Percentiles rank a stretch among this genome's conserved stretches.
These are phyloP conservation scores for Pharmacophagus antenor DNA, from an alignment of 2,888 invertebrate species.

Conservation along the genomic window DNA sequence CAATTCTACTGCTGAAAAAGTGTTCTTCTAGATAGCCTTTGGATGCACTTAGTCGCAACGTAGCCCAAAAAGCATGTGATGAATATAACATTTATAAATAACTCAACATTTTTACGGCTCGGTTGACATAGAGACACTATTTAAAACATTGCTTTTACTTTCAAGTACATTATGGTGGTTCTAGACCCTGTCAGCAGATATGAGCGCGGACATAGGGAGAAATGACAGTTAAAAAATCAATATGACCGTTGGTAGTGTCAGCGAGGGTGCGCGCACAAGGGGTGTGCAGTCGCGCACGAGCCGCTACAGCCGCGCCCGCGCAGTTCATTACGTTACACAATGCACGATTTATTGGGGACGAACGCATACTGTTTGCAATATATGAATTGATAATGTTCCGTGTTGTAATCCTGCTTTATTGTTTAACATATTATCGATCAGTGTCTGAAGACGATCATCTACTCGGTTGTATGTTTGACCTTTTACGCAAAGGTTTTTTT, in stretches of 20 bases:
- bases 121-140: too few species aligned
- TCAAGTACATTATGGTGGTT: neutral
- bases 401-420: neutral
- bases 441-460: too few species aligned
- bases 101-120: too few species aligned
- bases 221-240: slow-evolving; percentile 79
- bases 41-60: too few species aligned
- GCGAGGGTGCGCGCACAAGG: slow-evolving; percentile 68
- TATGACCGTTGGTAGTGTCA: slow-evolving; percentile 73
- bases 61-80: too few species aligned
- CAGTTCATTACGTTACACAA: slow-evolving; percentile 49
- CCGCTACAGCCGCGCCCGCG: slow-evolving; percentile 43
- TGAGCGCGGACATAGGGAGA: slow-evolving; percentile 37
- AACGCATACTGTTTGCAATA: neutral
- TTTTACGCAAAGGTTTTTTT: too few species aligned
- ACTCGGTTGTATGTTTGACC: too few species aligned
- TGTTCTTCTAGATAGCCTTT: too few species aligned
- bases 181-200: neutral
- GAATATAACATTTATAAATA: too few species aligned
- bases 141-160: neutral
- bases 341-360: slow-evolving; percentile 30
- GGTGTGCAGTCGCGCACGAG: slow-evolving; percentile 64
- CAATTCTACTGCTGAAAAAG: too few species aligned
- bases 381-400: neutral
- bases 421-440: neutral